Base-by-base conservation (phyloP, 2,888 invertebrate genomes). In the Uropetala carovei region DNA sequence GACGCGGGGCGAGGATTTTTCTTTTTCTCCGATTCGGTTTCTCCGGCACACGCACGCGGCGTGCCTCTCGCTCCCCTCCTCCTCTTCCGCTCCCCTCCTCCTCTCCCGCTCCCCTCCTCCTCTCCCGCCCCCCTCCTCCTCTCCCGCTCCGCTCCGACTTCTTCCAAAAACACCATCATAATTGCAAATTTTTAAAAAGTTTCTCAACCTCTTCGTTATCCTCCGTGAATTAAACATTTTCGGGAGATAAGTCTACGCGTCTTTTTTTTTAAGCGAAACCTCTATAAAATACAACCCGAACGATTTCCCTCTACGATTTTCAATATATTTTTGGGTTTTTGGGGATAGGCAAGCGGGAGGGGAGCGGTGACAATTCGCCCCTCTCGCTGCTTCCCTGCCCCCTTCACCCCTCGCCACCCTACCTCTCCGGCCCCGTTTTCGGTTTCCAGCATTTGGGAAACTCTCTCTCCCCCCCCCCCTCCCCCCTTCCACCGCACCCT, bases 381-480 rank as follows among this genome's bases (percentile, higher is more conserved):
- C 82, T 43, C 82, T 30, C 81, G 5, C 13, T 22, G 22, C 10
- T 30, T 8, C 27, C 82, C 82, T 56, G 14, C 16, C 82, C 82
- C 82, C 30, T 43, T 7, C 83, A 9, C 27, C 10, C 43, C 30
- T 27, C 30, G 16, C 59, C 64, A 43, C 56, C 10, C 89, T 64
- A 18, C 89, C 89, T 64, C 10, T 30, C 27, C 60, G 16, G n/a
- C 60, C 59, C 68, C 75, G 27, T 75, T 75, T 75, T 75, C 75
- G 27, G 75, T 75, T 75, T 75, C 75, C 89, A 43, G 68, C 64
- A 60, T 64, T 86, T 86, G 30, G 86, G 75, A 60, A 64, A 60
- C n/a, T 22, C 58, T n/a, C 59, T 13, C 59, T 58, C 30, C 5
- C 11, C 30, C 16, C 27, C 30, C 60, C 86, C n/a, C 59, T 58